These are phyloP conservation scores for Osmoderma eremita DNA, from an alignment of 2,888 invertebrate species.

Conservation along the genomic window DNA sequence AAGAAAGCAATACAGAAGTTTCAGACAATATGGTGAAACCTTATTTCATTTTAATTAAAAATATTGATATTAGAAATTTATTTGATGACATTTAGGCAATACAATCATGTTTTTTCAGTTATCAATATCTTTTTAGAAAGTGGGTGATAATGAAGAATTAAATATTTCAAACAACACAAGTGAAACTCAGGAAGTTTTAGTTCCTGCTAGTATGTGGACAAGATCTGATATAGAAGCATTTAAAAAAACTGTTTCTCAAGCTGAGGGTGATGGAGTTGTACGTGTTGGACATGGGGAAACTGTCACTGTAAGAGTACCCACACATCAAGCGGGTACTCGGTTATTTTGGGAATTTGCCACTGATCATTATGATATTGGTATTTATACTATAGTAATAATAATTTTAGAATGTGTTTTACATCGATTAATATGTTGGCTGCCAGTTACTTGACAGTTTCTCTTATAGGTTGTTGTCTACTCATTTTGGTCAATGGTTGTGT, in stretches of 20 bases:
- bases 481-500: no score
- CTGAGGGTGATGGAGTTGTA: conserved; percentile 86
- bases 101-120: neutral
- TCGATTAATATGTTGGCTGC: no score
- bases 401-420: neutral
- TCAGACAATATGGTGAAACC: conserved; percentile 3
- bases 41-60: neutral
- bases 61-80: no score
- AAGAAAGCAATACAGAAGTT: conserved; percentile 2
- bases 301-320: conserved; percentile 96
- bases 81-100: neutral
- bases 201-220: conserved; percentile 96
- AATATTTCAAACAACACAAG: conserved; percentile 48
- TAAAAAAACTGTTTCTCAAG: conserved; percentile 84
- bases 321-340: conserved; percentile 90
- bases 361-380: conserved; percentile 94
- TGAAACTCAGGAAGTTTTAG: conserved; percentile 60
- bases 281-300: conserved; percentile 97
- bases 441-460: no score
- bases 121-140: conserved; percentile 36
- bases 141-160: conserved; percentile 43
- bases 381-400: conserved; percentile 7
- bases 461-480: no score
- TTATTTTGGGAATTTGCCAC: conserved; percentile 99
- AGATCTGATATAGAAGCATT: conserved; percentile 86